Percentiles rank a stretch among this genome's conserved stretches.
These are phyloP conservation scores for Brachyopa scutellaris DNA, from an alignment of 2,888 invertebrate species.

Conservation along the genomic window DNA sequence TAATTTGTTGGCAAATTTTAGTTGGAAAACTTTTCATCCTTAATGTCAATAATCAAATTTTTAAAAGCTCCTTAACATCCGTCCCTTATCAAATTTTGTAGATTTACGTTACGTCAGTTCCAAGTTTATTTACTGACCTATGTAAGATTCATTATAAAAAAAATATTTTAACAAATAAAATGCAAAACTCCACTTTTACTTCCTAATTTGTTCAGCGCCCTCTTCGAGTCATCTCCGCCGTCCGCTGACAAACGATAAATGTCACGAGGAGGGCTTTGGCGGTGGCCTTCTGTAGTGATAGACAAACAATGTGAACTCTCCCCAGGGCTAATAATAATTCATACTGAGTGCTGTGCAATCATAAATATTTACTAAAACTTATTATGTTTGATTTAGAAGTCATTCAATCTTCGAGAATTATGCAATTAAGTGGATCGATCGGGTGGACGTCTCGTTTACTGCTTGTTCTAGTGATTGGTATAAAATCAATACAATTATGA, in stretches of 20 bases:
- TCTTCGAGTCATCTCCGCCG: too few relatives aligned
- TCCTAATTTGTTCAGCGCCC: too few relatives aligned
- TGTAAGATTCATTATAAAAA: neutral
- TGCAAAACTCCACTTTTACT: too few relatives aligned
- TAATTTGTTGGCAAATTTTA: too few relatives aligned
- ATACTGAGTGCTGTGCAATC: slow-evolving; percentile 63
- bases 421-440: slow-evolving; percentile 32
- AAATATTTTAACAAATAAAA: too few relatives aligned
- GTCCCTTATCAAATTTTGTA: too few relatives aligned
- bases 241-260: too few relatives aligned
- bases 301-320: neutral
- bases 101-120: too few relatives aligned
- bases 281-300: neutral
- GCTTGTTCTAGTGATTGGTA: neutral
- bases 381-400: slow-evolving; percentile 59
- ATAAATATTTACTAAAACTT: slow-evolving; percentile 64
- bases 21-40: too few relatives aligned
- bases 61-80: too few relatives aligned
- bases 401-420: slow-evolving; percentile 59
- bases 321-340: neutral
- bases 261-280: neutral
- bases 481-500: slow-evolving; percentile 21
- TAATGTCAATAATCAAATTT: too few relatives aligned
- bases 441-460: neutral
- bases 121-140: too few relatives aligned